phyloP scores from a whole-genome alignment of 2,113 vertebrate genomes.

The Epinephelus lanceolatus region DNA sequence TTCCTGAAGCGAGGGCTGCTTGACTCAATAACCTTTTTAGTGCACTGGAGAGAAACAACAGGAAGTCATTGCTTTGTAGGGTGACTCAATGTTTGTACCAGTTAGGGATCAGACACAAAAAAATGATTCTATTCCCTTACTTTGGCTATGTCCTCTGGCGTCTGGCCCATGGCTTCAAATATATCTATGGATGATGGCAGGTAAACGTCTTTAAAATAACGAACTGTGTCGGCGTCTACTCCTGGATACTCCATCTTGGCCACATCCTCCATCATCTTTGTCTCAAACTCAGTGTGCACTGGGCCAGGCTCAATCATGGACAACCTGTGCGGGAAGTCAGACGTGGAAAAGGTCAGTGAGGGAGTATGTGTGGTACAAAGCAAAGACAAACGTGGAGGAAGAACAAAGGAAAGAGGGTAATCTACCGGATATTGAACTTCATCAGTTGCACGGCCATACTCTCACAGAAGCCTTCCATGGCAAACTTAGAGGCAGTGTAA shows the following conservation, averaged over 20 bases:
- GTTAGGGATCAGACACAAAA: too few species aligned
- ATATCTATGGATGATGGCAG: slow-evolving; percentile 86
- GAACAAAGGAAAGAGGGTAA: slow-evolving; percentile 23
- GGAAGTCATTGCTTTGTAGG: not conserved
- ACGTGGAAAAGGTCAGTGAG: slow-evolving; percentile 11
- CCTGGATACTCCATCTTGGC: slow-evolving; percentile 86
- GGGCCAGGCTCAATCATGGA: slow-evolving; percentile 90
- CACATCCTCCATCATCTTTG: slow-evolving; percentile 88
- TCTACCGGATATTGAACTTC: slow-evolving; percentile 93
- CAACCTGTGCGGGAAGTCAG: slow-evolving; percentile 72
- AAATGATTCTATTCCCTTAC: slow-evolving; percentile 63
- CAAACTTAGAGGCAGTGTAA: slow-evolving; percentile 96
- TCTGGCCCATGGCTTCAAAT: slow-evolving; percentile 88
- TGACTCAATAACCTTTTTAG: slow-evolving; percentile 87
- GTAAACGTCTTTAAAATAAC: slow-evolving; percentile 88
- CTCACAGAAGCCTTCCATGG: slow-evolving; percentile 96
- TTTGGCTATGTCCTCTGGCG: slow-evolving; percentile 86
- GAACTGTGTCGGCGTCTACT: slow-evolving; percentile 84
- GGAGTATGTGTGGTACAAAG: slow-evolving; percentile 3
- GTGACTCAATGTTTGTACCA: too few species aligned
- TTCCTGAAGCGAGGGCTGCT: slow-evolving; percentile 86
- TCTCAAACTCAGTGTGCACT: slow-evolving; percentile 89
- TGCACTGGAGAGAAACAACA: slow-evolving; percentile 77
- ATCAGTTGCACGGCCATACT: slow-evolving; percentile 93
- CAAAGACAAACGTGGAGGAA: slow-evolving; percentile 33